phyloP scores from a whole-genome alignment of 2,797 vertebrate genomes.

The Urocyon cinereoargenteus region DNA sequence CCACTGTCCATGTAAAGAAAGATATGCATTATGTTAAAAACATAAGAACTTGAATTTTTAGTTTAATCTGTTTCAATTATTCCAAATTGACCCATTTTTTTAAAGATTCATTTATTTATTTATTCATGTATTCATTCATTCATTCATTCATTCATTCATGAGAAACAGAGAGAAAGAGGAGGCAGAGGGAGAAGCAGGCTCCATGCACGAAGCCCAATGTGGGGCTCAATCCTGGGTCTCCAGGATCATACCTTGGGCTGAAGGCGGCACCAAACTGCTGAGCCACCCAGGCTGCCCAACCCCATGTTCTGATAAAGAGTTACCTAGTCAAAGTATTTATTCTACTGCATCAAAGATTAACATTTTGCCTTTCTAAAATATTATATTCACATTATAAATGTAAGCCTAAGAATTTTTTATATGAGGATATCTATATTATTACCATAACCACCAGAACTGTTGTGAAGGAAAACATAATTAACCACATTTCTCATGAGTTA shows the following conservation, averaged over 20 bases:
- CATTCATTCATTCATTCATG: too few species aligned
- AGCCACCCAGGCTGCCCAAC: too few species aligned
- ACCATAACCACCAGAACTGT: not conserved
- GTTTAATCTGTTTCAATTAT: not conserved
- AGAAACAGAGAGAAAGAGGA: too few species aligned
- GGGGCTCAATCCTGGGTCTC: too few species aligned
- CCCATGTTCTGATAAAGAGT: not conserved
- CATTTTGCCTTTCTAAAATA: conserved; percentile 35
- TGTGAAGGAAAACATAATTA: not conserved
- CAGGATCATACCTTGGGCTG: too few species aligned
- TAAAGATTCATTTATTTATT: too few species aligned
- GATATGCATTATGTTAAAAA: not conserved
- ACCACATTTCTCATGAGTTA: not conserved
- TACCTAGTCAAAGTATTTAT: not conserved
- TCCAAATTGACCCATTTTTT: not conserved
- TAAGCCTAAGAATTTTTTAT: not conserved
- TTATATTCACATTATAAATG: not conserved
- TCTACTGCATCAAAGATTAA: not conserved
- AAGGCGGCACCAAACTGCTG: too few species aligned
- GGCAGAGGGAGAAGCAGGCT: too few species aligned
- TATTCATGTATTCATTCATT: too few species aligned
- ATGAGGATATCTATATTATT: not conserved
- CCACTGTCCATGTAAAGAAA: not conserved
- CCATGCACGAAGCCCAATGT: too few species aligned
- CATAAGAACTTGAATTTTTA: not conserved